A percentile compares a stretch with the other conserved stretches of the same genome.
Evolutionary conservation across 2,113 vertebrate species (phyloP).

Genomic region (Hystrix brachyura): DNA sequence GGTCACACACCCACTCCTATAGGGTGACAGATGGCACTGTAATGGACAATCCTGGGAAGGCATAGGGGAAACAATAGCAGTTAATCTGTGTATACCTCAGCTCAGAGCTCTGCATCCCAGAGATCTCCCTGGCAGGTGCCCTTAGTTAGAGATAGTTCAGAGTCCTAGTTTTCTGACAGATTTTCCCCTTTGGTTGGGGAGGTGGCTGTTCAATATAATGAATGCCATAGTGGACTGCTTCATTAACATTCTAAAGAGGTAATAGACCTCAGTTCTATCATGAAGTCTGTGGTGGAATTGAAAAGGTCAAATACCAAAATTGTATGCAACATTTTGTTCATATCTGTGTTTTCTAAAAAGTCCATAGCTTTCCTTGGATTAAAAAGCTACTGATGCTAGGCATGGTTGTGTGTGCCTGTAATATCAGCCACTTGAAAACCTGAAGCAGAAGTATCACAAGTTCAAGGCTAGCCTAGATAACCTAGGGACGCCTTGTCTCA

Average conservation of each 20-base stretch:
- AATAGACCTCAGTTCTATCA: not conserved
- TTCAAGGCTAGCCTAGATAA: not conserved
- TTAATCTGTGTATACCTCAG: not conserved
- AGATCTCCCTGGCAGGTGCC: not conserved
- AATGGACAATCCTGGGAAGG: not conserved
- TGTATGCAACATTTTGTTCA: slow-evolving; percentile 7
- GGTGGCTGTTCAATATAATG: not conserved
- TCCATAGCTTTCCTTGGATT: slow-evolving; percentile 16
- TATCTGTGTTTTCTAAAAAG: not conserved
- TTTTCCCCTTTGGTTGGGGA: not conserved
- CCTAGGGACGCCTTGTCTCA: not conserved
- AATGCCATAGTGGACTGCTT: not conserved
- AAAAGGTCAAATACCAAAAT: not conserved
- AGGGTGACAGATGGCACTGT: not conserved
- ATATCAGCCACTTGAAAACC: not conserved
- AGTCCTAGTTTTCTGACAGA: not conserved
- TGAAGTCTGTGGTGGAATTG: slow-evolving; percentile 7
- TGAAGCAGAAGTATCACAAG: not conserved
- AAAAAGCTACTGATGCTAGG: not conserved
- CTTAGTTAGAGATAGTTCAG: not conserved
- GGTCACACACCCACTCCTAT: not conserved
- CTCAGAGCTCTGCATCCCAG: not conserved
- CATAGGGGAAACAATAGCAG: not conserved
- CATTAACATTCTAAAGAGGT: not conserved
- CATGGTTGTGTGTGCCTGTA: not conserved